Evolutionary conservation across 2,888 invertebrate species (phyloP), one percentile per base, ranked within the genome.

Genomic region (Opisthograptis luteolata): DNA sequence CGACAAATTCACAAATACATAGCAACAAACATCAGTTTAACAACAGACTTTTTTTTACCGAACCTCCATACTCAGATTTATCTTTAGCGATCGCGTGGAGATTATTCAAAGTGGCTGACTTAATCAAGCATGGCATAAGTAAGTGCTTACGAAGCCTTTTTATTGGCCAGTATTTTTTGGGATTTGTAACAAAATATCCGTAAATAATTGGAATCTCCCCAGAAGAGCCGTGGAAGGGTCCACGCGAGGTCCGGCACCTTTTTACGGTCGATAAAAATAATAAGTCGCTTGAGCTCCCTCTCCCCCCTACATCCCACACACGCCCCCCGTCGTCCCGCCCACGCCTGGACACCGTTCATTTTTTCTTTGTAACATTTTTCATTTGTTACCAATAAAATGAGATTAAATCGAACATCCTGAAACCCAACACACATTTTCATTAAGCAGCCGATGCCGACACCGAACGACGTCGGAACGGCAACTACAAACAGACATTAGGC

Each of bases 241-340:
- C 72, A 74, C 66, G 64, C 70, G 71, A 79, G 81, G 84, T 81
- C 81, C 83, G 73, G 81, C 79, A 83, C 86, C 86, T 86, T 86
- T 87, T 88, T 84, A 87, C 86, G 86, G 84, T 81, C 85, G 82
- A 87, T 87, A 87, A 87, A 87, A 86, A 86, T 85, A 86, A 85
- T 86, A 84, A 84, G 85, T 86, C 79, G 79, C 70, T 68, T 64
- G 68, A 62, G 62, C 66, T 65, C 56, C 51, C 45, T 53, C 61
- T 57, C 60, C 60, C 60, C 66, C 62, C 58, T 50, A 57, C 19
- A 22, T 25, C 51, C 44, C 48, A 59, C 55, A 44, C 60, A 47
- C 49, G 42, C 58, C 56, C 58, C 58, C 49, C 58, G 61, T 55
- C 35, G 47, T 22, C 53, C 71, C 79, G 69, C 79, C 76, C 77